phyloP scores from a whole-genome alignment of 2,888 invertebrate species.

The Spilosoma lubricipeda region DNA sequence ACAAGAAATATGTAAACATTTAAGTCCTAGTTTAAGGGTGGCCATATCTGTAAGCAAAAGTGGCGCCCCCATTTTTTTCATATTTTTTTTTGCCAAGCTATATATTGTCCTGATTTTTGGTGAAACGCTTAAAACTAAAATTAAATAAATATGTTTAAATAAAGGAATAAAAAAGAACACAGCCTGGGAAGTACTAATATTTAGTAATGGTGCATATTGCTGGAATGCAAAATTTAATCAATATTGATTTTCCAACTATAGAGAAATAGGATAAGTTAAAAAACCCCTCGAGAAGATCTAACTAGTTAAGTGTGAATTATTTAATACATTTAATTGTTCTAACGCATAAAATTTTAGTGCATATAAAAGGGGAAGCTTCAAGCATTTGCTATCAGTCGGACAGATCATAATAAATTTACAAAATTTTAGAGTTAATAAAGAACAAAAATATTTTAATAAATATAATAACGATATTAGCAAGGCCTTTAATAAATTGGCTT shows the following conservation, averaged over 20 bases:
- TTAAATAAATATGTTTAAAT: background rate
- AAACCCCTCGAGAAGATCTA: background rate
- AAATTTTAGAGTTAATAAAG: too few species aligned
- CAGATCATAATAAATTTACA: too few species aligned
- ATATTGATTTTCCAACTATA: background rate
- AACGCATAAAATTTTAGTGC: background rate
- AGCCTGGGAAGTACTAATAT: conserved; percentile 39
- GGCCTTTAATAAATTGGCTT: background rate
- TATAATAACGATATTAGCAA: background rate
- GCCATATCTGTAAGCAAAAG: too few species aligned
- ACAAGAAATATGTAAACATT: too few species aligned
- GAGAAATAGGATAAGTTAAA: background rate
- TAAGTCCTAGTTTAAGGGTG: too few species aligned
- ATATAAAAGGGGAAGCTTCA: background rate
- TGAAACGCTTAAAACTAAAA: background rate
- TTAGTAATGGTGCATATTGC: conserved; percentile 27
- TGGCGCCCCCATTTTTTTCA: too few species aligned
- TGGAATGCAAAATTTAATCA: conserved; percentile 44
- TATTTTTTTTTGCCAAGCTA: too few species aligned
- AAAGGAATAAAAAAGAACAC: conserved; percentile 30
- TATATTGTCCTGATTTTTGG: background rate
- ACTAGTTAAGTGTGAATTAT: background rate
- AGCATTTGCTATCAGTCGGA: background rate
- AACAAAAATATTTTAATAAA: conserved; percentile 6
- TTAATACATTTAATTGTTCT: background rate